Base-by-base conservation (phyloP, 2,888 invertebrate genomes). In the Tipula lateralis region DNA sequence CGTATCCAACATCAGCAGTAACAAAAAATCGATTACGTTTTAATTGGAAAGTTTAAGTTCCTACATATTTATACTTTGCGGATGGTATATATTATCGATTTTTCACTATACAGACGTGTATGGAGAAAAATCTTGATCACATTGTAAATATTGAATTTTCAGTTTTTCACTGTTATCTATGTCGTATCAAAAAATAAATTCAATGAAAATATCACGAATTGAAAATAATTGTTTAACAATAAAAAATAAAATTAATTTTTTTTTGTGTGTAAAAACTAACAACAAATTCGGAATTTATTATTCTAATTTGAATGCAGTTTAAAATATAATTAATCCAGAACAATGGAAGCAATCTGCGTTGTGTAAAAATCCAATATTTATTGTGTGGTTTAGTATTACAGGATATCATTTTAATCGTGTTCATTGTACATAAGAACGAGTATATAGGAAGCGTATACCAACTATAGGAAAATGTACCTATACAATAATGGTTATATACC, bases 301-400 rank as follows among this genome's bases (percentile, higher is more conserved):
- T 24, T 2, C 12, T 66, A 66, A 19, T 66, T 66, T 66, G 24
- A 66, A 66, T 66, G 66, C 66, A 66, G 24, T 66, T 66, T 66
- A 66, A 66, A 66, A 66, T 24, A 66, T 66, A 66, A 66, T 66
- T 66, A 66, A 24, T 66, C 66, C 66, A 66, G 66, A 66, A 66
- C 66, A 24, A 66, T 66, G 24, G 24, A 66, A 66, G 9, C 66
- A 24, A 66, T 66, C 66, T 66, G 66, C n/a, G 24, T 66, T 66
- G 66, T 19, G 66, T 66, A 24, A 66, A 66, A 66, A 24, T 24
- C 24, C 24, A 24, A 66, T 66, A 24, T 50, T 50, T 50, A 16
- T 24, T 66, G 66, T 66, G 24, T 66, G 19, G 1, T 66, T 66
- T 66, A 66, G 9, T 66, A 66, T 7, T 24, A 66, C 66, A 9